These are phyloP conservation scores for Nezara viridula DNA, from an alignment of 2,888 invertebrate genomes.

Conservation along the genomic window DNA sequence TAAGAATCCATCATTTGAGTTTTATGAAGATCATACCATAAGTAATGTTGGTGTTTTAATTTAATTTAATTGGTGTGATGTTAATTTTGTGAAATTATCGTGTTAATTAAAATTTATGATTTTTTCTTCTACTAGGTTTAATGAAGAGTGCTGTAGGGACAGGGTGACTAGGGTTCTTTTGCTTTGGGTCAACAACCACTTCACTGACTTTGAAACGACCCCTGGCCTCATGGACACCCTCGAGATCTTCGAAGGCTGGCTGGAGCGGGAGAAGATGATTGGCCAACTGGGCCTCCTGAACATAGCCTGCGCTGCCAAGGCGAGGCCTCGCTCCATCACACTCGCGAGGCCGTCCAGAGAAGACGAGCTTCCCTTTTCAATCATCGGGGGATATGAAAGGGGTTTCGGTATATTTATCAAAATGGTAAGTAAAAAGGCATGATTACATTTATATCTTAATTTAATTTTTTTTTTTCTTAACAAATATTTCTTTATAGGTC, in stretches of 20 bases:
- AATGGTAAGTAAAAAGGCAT: constrained; percentile 70
- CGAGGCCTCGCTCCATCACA: constrained; percentile 90
- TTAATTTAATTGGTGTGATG: too few species aligned
- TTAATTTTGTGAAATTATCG: too few species aligned
- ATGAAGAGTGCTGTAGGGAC: constrained; percentile 82
- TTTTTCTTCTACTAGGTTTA: constrained; percentile 72
- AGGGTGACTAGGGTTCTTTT: constrained; percentile 95
- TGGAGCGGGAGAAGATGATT: constrained; percentile 88
- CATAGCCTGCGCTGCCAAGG: constrained; percentile 98
- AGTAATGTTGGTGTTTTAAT: too few species aligned
- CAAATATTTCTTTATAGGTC: constrained; percentile 71
- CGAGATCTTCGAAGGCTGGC: constrained; percentile 88
- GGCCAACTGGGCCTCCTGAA: constrained; percentile 83
- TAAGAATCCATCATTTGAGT: too few species aligned
- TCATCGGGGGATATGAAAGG: constrained; percentile 93
- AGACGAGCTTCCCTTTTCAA: constrained; percentile 92
- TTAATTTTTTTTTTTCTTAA: neutral
- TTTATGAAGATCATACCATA: too few species aligned
- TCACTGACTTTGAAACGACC: constrained; percentile 97
- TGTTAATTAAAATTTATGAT: too few species aligned
- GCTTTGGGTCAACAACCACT: constrained; percentile 99
- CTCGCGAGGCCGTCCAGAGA: constrained; percentile 93
- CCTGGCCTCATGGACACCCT: constrained; percentile 96
- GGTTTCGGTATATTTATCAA: constrained; percentile 95
- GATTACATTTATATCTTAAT: neutral